Percentiles rank a stretch among this genome's conserved stretches.
These are phyloP conservation scores for Prunella himalayana DNA, from an alignment of 2,113 vertebrate genomes.

Conservation along the genomic window DNA sequence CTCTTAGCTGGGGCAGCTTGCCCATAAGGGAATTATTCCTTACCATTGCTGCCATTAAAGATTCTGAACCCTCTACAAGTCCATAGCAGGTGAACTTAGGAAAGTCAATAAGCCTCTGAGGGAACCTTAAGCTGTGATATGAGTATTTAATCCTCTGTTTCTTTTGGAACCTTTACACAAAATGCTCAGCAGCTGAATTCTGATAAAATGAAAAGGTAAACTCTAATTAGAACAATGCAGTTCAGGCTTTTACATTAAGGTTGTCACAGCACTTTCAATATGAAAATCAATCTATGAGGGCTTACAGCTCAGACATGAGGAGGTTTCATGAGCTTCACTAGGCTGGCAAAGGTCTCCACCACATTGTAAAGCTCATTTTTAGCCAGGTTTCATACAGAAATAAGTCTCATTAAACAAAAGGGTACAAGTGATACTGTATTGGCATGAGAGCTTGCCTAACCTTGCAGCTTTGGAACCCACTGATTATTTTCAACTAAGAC, in stretches of 20 bases:
- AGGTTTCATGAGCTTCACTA: neutral
- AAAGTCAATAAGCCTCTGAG: conserved; percentile 56
- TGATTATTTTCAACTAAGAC: neutral
- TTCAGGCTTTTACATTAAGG: conserved; percentile 20
- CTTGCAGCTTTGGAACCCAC: neutral
- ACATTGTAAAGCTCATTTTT: neutral
- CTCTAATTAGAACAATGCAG: conserved; percentile 14
- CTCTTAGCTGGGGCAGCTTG: neutral
- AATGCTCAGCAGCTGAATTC: conserved; percentile 47
- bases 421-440: neutral
- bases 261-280: conserved; percentile 35
- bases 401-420: neutral
- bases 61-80: neutral
- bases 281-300: neutral
- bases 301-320: conserved; percentile 6
- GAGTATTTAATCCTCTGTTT: conserved; percentile 39
- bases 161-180: conserved; percentile 29
- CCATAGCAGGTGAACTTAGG: neutral
- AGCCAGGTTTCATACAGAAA: neutral
- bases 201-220: conserved; percentile 63
- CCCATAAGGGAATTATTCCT: neutral
- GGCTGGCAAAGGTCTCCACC: neutral
- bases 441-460: neutral
- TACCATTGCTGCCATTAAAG: neutral
- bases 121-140: neutral